Percentiles rank a stretch among this genome's conserved stretches.
phyloP scores from a whole-genome alignment of 2,797 vertebrate species.

The Decapterus maruadsi region DNA sequence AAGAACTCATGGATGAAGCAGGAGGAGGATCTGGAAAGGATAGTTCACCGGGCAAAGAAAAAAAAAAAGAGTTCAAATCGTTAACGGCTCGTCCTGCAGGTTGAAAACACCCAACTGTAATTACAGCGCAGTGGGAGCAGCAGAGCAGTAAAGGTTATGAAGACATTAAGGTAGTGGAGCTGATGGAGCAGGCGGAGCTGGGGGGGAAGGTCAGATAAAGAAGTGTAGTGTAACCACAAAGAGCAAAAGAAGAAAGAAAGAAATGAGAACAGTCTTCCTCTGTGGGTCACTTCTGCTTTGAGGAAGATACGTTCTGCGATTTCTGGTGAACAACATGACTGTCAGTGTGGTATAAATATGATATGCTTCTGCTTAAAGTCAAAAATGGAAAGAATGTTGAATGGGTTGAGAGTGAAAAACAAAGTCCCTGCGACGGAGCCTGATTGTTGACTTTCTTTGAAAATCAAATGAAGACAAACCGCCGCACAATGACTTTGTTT shows the following conservation, averaged over 20 bases:
- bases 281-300: not conserved
- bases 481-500: not conserved
- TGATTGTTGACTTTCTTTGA: not conserved
- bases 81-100: not conserved
- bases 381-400: slow-evolving; percentile 24
- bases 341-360: slow-evolving; percentile 19
- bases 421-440: not conserved
- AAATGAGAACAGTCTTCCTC: not conserved
- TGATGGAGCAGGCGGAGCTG: not conserved
- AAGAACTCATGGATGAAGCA: slow-evolving; percentile 20
- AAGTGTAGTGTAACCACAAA: not conserved
- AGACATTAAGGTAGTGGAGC: not conserved
- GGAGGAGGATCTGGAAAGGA: slow-evolving; percentile 22
- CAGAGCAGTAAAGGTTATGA: not conserved
- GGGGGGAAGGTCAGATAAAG: not conserved
- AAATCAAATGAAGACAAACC: slow-evolving; percentile 8
- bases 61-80: not conserved
- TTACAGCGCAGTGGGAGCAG: not conserved
- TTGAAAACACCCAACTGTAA: not conserved
- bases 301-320: not conserved
- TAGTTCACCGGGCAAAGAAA: slow-evolving; percentile 4
- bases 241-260: rapidly evolving
- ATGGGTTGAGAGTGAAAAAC: slow-evolving; percentile 11
- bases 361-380: slow-evolving; percentile 33
- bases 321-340: slow-evolving; percentile 9